Evolutionary conservation across 2,113 vertebrate genomes (phyloP), one percentile per base, ranked within the genome.

Genomic region (Vombatus ursinus): DNA sequence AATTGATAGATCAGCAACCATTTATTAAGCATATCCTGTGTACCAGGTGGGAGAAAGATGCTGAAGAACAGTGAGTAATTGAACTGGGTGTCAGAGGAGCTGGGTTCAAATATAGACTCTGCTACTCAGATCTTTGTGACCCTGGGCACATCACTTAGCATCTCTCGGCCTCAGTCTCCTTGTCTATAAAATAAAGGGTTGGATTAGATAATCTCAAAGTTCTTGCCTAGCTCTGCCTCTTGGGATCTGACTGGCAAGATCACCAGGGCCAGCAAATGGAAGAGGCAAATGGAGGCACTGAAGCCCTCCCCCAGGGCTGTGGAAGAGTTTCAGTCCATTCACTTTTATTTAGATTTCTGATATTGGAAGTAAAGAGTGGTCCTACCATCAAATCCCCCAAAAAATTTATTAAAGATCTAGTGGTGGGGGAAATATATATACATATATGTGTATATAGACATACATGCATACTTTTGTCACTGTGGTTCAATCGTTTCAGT

Each of bases 171-270:
- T 68, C 61, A 4, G 31, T 16, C 61, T n/a, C 61, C 37, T 77
- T 37, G 19, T n/a, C 37, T 28, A 28, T 28, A 57, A 26, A 26
- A 28, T 26, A 28, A 57, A 57, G 54, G 54, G 54, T 14, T 68
- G 28, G 9, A 37, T 68, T 37, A 68, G 31, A 68, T 68, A 23
- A 2, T 22, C 7, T 84, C 68, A 2, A 8, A 8, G n/a, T 23
- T 84, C 68, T n/a, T 7, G 31, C 37, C 68, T 14, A 22, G 5
- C 37, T 44, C 31, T 77, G 68, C 68, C 68, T 77, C 6, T 22
- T 77, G 68, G 61, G 68, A 77, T 44, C 68, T 44, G 37, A 47
- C 47, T 96, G 95, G 68, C 14, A 57, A 90, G 90, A 91, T 50
- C 89, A 37, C 37, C 12, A 92, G 68, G 53, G 5, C 51, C n/a